phyloP scores from a whole-genome alignment of 2,888 invertebrate genomes.

The Cosmia trapezina region DNA sequence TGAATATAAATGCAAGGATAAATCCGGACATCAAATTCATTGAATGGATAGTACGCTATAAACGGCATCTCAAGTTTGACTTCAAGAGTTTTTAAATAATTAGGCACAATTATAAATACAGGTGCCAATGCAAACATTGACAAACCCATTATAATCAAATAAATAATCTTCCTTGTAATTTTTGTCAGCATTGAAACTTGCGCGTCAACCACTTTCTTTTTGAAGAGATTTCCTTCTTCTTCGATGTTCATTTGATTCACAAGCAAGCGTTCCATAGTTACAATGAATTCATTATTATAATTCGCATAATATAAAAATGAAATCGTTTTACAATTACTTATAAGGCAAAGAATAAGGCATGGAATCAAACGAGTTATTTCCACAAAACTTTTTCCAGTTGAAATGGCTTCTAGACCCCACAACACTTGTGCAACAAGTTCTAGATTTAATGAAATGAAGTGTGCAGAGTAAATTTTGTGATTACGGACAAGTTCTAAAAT shows the following conservation, averaged over 20 bases:
- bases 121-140: slow-evolving; percentile 43
- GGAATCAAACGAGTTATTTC: slow-evolving; percentile 52
- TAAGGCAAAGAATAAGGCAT: slow-evolving; percentile 35
- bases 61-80: slow-evolving; percentile 51
- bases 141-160: slow-evolving; percentile 25
- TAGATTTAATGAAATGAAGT: slow-evolving; percentile 33
- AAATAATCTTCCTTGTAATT: slow-evolving; percentile 18
- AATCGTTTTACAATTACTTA: slow-evolving; percentile 39
- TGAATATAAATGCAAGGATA: slow-evolving; percentile 49
- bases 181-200: slow-evolving; percentile 34
- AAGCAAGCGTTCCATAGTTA: slow-evolving; percentile 36
- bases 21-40: slow-evolving; percentile 39
- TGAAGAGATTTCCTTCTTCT: slow-evolving; percentile 23
- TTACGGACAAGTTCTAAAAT: slow-evolving; percentile 15
- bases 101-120: slow-evolving; percentile 10
- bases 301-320: slow-evolving; percentile 35
- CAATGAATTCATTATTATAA: slow-evolving; percentile 42
- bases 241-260: slow-evolving; percentile 1
- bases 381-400: slow-evolving; percentile 40
- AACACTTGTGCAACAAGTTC: slow-evolving; percentile 21
- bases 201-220: slow-evolving; percentile 33
- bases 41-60: slow-evolving; percentile 49
- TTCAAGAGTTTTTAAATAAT: slow-evolving; percentile 36
- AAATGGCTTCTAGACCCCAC: slow-evolving; percentile 43
- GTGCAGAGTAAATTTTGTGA: slow-evolving; percentile 23